A percentile compares a stretch with the other conserved stretches of the same genome.
These are phyloP conservation scores for Butastur rufipennis DNA, from an alignment of 2,113 vertebrate genomes.

Conservation along the genomic window DNA sequence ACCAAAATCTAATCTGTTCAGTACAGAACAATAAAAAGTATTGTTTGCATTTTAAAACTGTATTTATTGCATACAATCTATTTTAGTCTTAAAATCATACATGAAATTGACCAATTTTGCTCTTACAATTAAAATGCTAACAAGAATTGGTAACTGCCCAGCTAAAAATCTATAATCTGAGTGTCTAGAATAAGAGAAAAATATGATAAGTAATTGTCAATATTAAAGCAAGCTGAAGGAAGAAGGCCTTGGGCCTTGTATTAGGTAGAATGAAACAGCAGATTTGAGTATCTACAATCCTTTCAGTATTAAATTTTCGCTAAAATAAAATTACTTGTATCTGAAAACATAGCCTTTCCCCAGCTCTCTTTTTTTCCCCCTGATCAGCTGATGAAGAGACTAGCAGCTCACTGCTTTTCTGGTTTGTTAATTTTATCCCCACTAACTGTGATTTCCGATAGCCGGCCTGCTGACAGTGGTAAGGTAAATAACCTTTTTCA, in stretches of 20 bases:
- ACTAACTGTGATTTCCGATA: constrained; percentile 89
- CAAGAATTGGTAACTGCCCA: no score
- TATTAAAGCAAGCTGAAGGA: constrained; percentile 88
- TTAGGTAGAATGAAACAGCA: constrained; percentile 84
- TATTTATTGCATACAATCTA: not conserved
- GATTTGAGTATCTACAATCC: constrained; percentile 79
- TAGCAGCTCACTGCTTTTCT: constrained; percentile 94
- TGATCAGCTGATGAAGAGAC: constrained; percentile 98
- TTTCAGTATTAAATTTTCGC: constrained; percentile 82
- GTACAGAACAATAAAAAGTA: not conserved
- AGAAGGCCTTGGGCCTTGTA: constrained; percentile 85
- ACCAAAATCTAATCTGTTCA: constrained; percentile 1
- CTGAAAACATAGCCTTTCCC: constrained; percentile 94
- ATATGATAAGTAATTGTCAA: constrained; percentile 82
- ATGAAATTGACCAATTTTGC: no score
- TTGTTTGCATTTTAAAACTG: constrained; percentile 9
- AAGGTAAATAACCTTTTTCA: constrained; percentile 90
- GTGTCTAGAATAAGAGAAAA: no score
- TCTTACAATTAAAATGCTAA: no score
- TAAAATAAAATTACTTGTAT: constrained; percentile 91
- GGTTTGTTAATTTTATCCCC: constrained; percentile 97
- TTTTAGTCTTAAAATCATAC: no score
- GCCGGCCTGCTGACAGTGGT: constrained; percentile 87
- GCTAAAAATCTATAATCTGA: no score
- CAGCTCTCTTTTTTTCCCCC: constrained; percentile 87